Evolutionary conservation across 2,113 vertebrate genomes (phyloP).

Genomic region (Callopanchax toddi): DNA sequence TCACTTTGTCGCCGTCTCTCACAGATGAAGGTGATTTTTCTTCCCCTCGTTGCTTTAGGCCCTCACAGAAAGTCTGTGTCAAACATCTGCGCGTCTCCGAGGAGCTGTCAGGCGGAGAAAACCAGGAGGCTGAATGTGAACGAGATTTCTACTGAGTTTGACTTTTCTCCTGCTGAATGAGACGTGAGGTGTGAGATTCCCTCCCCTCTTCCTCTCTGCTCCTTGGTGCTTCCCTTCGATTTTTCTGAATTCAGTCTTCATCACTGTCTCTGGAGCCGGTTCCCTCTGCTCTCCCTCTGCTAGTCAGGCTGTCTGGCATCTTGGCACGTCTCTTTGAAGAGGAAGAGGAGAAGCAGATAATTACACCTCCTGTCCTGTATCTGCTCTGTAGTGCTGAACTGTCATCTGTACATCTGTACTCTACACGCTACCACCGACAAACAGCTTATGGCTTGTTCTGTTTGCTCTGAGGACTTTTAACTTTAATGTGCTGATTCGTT

Average conservation of each 20-base stretch:
- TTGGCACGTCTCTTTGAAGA: constrained; percentile 57
- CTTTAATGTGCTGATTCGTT: background rate
- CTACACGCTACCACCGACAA: constrained; percentile 37
- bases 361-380: constrained; percentile 76
- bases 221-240: constrained; percentile 26
- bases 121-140: constrained; percentile 26
- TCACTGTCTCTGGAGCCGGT: constrained; percentile 25
- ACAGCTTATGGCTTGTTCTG: constrained; percentile 28
- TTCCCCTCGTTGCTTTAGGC: constrained; percentile 22
- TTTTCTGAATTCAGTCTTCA: constrained; percentile 46
- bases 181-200: constrained; percentile 42
- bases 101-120: constrained; percentile 52
- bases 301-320: constrained; percentile 59
- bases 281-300: constrained; percentile 15
- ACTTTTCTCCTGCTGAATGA: constrained; percentile 40
- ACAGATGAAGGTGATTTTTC: constrained; percentile 39
- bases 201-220: constrained; percentile 9
- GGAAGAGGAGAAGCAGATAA: constrained; percentile 72
- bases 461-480: background rate
- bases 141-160: constrained; percentile 35
- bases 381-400: constrained; percentile 67
- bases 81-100: constrained; percentile 36
- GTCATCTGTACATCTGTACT: constrained; percentile 61
- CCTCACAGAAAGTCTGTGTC: constrained; percentile 33
- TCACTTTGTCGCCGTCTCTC: constrained; percentile 14